Evolutionary conservation across 2,797 vertebrate genomes (phyloP).

Genomic region (Sebastes variabilis): DNA sequence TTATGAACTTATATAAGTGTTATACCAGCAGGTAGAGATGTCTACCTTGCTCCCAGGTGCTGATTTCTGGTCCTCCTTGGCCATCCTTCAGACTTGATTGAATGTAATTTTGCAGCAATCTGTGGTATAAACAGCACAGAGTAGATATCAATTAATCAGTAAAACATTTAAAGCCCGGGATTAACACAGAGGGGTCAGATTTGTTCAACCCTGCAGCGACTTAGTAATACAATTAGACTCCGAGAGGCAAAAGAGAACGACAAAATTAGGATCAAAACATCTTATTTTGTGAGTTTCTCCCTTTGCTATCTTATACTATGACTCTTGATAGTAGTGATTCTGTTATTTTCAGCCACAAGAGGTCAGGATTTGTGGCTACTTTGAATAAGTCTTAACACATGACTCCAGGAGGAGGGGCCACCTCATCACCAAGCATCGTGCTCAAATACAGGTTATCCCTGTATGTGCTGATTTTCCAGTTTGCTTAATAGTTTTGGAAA

Average conservation of each 20-base stretch:
- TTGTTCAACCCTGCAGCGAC: background rate
- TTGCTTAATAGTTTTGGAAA: background rate
- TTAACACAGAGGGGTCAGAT: background rate
- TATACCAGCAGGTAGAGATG: background rate
- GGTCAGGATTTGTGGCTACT: background rate
- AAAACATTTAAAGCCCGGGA: background rate
- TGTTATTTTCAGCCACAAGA: background rate
- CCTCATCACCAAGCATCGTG: background rate
- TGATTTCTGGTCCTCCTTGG: constrained; percentile 72
- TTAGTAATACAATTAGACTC: too few relatives aligned
- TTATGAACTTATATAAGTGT: too few relatives aligned
- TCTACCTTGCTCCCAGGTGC: constrained; percentile 85
- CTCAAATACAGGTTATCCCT: background rate
- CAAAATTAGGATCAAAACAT: background rate
- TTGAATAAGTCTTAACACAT: background rate
- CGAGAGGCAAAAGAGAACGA: background rate
- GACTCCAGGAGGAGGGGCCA: background rate
- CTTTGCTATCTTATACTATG: background rate
- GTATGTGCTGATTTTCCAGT: background rate
- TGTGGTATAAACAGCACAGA: constrained; percentile 45
- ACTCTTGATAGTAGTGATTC: background rate
- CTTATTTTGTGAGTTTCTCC: background rate
- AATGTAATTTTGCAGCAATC: constrained; percentile 82
- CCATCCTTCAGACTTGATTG: constrained; percentile 72
- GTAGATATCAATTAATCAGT: background rate